Evolutionary conservation across 2,113 vertebrate species (phyloP).

Genomic region (Philantomba maxwellii): DNA sequence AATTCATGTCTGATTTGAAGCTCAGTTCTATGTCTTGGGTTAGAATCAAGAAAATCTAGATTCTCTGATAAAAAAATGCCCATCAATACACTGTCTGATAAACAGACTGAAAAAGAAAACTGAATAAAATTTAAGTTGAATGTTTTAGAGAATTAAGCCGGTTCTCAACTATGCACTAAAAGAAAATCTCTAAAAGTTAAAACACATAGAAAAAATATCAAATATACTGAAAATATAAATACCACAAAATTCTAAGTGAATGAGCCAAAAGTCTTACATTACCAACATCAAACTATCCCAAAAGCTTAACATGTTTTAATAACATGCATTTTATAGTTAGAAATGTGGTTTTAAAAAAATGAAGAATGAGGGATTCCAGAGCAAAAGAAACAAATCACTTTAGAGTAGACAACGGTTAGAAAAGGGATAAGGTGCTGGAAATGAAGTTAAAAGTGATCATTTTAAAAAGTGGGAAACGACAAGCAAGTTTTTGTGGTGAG

Average conservation of each 20-base stretch:
- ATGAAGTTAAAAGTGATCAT: slow-evolving; percentile 48
- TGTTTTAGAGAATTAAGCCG: slow-evolving; percentile 39
- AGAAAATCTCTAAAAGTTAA: slow-evolving; percentile 43
- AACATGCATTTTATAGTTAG: slow-evolving; percentile 51
- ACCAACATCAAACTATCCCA: slow-evolving; percentile 34
- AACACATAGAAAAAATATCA: slow-evolving; percentile 49
- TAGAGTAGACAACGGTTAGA: slow-evolving; percentile 58
- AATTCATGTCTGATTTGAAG: slow-evolving; percentile 22
- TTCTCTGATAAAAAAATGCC: not conserved
- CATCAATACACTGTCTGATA: not conserved
- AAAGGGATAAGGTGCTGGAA: slow-evolving; percentile 66
- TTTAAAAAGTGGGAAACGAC: slow-evolving; percentile 76
- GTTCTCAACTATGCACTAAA: slow-evolving; percentile 43
- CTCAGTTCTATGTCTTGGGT: slow-evolving; percentile 20
- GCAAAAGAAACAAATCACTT: slow-evolving; percentile 60
- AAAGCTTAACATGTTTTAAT: slow-evolving; percentile 50
- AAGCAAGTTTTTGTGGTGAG: slow-evolving; percentile 76
- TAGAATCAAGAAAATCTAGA: slow-evolving; percentile 48
- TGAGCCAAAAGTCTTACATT: slow-evolving; percentile 48
- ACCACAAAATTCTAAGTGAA: slow-evolving; percentile 51
- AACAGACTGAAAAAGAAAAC: slow-evolving; percentile 38
- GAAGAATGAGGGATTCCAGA: slow-evolving; percentile 36
- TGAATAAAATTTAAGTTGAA: slow-evolving; percentile 32
- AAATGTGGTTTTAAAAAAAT: slow-evolving; percentile 44
- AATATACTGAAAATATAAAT: slow-evolving; percentile 40